phyloP scores from a whole-genome alignment of 1,140 invertebrate genomes.

The Drosophila orosa region DNA sequence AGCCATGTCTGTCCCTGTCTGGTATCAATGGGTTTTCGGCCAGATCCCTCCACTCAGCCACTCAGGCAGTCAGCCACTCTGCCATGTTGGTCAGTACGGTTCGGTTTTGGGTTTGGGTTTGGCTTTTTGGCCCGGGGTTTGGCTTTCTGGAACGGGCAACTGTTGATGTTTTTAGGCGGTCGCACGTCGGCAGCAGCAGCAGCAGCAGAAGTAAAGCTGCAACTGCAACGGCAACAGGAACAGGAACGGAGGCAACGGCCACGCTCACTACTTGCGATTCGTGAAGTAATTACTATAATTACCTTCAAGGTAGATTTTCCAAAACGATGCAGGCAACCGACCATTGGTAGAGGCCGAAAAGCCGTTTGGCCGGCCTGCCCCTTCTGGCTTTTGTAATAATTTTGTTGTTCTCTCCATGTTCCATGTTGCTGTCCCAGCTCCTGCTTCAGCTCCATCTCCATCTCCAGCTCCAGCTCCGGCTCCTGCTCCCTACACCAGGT shows the following conservation, averaged over 20 bases:
- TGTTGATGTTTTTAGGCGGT: slow-evolving; percentile 84
- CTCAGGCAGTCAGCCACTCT: slow-evolving; percentile 11
- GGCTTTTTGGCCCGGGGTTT: slow-evolving; percentile 36
- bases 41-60: slow-evolving; percentile 41
- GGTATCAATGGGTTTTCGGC: slow-evolving; percentile 75
- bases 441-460: slow-evolving; percentile 12
- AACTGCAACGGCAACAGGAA: slow-evolving; percentile 27
- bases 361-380: slow-evolving; percentile 56
- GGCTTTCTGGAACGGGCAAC: slow-evolving; percentile 70
- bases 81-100: slow-evolving; percentile 36
- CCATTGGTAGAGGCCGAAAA: slow-evolving; percentile 57
- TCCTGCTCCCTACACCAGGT: slow-evolving; percentile 33
- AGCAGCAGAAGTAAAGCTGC: slow-evolving; percentile 23
- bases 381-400: slow-evolving; percentile 75
- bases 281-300: slow-evolving; percentile 84
- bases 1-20: slow-evolving; percentile 64
- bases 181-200: slow-evolving; percentile 79
- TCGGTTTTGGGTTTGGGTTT: slow-evolving; percentile 11
- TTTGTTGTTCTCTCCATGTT: slow-evolving; percentile 44
- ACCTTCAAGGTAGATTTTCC: slow-evolving; percentile 84
- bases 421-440: slow-evolving; percentile 22
- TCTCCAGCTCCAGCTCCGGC: slow-evolving; percentile 1
- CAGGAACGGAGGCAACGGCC: slow-evolving; percentile 43
- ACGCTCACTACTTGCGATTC: slow-evolving; percentile 82
- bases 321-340: slow-evolving; percentile 73